Percentiles rank a stretch among this genome's conserved stretches.
Conservation (phyloP, 2,797 vertebrate genomes). For the Lateolabrax maculatus region DNA sequence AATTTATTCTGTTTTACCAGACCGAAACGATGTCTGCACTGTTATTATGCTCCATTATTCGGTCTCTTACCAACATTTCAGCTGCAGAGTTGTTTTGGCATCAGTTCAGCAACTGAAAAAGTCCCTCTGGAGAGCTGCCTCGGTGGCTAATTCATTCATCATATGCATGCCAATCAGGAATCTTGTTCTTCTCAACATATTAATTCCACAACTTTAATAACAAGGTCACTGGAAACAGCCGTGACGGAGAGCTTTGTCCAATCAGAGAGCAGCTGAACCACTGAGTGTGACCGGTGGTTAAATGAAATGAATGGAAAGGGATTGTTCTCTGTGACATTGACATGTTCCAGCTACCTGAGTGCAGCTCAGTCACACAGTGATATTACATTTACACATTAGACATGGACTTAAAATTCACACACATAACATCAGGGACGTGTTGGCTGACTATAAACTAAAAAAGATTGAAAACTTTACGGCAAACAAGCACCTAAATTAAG, state of each 20-base stretch:
- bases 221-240: constrained; percentile 29
- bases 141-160: constrained; percentile 34
- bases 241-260: constrained; percentile 36
- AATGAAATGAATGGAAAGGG: neutral
- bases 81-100: neutral
- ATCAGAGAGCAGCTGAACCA: constrained; percentile 12
- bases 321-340: constrained; percentile 4
- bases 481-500: no score
- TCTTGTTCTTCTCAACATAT: constrained; percentile 38
- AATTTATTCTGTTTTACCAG: neutral
- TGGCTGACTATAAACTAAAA: no score
- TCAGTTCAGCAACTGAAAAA: constrained; percentile 6
- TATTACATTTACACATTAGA: neutral
- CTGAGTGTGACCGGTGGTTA: neutral
- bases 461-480: no score
- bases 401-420: neutral
- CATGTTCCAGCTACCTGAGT: neutral
- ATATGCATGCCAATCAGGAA: constrained; percentile 42
- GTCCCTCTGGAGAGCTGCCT: constrained; percentile 20
- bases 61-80: neutral
- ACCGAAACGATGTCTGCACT: no score
- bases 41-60: neutral
- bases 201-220: constrained; percentile 51
- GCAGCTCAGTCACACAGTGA: neutral
- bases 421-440: neutral